phyloP scores from a whole-genome alignment of 2,113 vertebrate genomes.

The Argyrosomus japonicus region DNA sequence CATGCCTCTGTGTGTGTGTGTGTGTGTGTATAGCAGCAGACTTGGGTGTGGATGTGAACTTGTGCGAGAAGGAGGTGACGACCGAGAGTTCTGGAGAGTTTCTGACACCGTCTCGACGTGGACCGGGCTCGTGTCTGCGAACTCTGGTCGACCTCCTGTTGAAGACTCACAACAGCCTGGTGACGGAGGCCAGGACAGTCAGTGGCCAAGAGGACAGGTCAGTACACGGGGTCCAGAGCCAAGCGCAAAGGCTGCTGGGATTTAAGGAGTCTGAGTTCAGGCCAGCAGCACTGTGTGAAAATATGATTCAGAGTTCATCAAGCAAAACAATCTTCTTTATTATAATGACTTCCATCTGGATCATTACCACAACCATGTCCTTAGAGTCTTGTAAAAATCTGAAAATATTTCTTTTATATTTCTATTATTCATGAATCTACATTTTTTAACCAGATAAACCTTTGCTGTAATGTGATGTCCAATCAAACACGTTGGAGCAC shows the following conservation, averaged over 20 bases:
- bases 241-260: background rate
- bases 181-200: constrained; percentile 64
- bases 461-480: too few species aligned
- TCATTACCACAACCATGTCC: background rate
- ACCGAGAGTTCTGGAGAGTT: constrained; percentile 73
- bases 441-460: too few species aligned
- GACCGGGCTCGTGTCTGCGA: constrained; percentile 79
- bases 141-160: constrained; percentile 77
- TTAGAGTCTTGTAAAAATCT: too few species aligned
- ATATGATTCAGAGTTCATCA: background rate
- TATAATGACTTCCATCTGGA: background rate
- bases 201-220: constrained; percentile 73
- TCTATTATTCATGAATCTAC: too few species aligned
- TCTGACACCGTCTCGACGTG: constrained; percentile 67
- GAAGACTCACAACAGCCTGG: constrained; percentile 82
- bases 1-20: background rate
- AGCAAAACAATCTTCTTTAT: background rate
- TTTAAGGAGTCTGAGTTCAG: background rate
- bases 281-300: too few species aligned
- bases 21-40: constrained; percentile 50
- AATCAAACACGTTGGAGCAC: too few species aligned
- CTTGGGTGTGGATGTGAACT: constrained; percentile 49
- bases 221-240: background rate
- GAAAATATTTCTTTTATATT: too few species aligned
- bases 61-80: constrained; percentile 72